Conservation (phyloP, 2,797 vertebrate species). For the Gallinago solitaria region DNA sequence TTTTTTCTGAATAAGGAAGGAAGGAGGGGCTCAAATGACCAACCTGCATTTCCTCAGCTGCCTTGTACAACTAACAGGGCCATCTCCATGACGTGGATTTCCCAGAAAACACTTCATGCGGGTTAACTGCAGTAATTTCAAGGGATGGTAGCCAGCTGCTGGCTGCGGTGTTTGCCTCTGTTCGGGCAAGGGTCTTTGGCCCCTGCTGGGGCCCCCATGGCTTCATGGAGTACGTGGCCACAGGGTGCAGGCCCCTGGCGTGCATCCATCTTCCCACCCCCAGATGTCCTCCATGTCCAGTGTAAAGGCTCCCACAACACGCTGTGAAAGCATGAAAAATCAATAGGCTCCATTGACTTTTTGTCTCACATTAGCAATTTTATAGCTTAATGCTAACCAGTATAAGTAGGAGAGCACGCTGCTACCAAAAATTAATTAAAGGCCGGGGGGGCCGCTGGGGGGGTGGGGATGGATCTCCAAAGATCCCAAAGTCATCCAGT, state of each 20-base stretch:
- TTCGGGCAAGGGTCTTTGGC: not conserved
- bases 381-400: not conserved
- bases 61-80: not conserved
- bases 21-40: not conserved
- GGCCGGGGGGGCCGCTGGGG: not conserved
- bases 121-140: not conserved
- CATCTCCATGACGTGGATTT: fast-evolving
- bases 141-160: not conserved
- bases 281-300: not conserved
- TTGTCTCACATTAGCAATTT: not conserved
- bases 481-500: not conserved
- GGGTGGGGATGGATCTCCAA: not conserved
- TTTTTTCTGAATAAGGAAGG: not conserved
- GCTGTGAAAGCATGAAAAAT: not conserved
- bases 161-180: not conserved
- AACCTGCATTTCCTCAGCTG: not conserved
- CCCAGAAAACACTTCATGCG: not conserved
- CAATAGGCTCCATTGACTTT: conserved; percentile 8
- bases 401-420: not conserved
- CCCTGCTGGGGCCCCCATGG: fast-evolving
- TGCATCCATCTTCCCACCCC: not conserved
- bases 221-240: fast-evolving
- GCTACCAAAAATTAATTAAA: conserved; percentile 6
- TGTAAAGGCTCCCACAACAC: not conserved
- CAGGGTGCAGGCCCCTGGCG: fast-evolving